These are phyloP conservation scores for Haplochromis vanheusdeni DNA, from an alignment of 2,113 vertebrate species.

Conservation along the genomic window DNA sequence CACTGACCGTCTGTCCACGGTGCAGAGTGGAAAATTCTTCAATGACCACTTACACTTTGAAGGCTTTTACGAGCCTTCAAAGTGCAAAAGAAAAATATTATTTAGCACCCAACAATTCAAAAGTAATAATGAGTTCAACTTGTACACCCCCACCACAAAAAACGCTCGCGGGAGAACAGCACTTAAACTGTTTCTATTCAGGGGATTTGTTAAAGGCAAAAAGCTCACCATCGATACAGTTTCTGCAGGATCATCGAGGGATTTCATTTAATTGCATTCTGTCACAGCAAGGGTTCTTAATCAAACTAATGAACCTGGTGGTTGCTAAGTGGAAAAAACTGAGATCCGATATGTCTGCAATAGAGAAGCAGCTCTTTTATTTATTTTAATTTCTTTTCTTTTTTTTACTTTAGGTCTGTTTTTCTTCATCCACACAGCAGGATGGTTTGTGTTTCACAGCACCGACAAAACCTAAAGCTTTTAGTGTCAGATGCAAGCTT, in stretches of 20 bases:
- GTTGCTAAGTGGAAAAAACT: neutral
- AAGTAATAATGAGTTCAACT: neutral
- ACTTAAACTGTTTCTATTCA: neutral
- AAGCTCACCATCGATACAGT: neutral
- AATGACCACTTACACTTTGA: neutral
- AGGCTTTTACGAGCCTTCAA: neutral
- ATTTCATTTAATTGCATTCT: conserved; percentile 47
- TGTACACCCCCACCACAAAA: neutral
- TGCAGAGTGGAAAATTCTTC: neutral
- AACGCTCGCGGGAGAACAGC: fast-evolving
- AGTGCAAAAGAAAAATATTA: neutral
- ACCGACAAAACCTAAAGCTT: conserved; percentile 3
- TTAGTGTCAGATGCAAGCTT: conserved; percentile 4
- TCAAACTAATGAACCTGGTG: conserved; percentile 38
- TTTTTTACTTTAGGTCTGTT: neutral
- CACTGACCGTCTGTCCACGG: neutral
- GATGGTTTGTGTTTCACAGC: neutral
- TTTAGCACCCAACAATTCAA: neutral
- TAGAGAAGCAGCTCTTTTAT: neutral
- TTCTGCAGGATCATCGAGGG: conserved; percentile 17
- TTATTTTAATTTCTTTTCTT: fast-evolving
- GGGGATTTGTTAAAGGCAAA: neutral
- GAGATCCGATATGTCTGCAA: conserved; percentile 1
- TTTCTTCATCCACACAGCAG: neutral
- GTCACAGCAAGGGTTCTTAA: conserved; percentile 30